Base-by-base conservation (phyloP, 2,113 vertebrate species). In the Sardina pilchardus region DNA sequence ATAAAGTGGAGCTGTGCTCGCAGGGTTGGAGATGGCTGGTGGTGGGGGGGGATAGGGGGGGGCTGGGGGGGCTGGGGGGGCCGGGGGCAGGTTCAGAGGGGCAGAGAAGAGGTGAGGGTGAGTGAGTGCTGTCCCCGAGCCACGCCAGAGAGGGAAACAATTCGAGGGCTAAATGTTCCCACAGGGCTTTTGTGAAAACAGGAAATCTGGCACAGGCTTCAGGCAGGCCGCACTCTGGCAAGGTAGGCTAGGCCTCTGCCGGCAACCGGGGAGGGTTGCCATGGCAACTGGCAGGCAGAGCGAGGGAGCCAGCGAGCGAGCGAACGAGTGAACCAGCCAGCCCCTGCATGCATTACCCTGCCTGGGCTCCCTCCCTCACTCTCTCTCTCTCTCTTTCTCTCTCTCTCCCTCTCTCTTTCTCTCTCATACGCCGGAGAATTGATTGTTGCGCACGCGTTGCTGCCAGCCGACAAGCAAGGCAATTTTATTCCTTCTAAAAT, bases 141-240 rank as follows among this genome's bases (percentile, higher is more conserved):
- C 71, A 81, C 63, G 71, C 86, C 67, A 85, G 83, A 87, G 50
- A 86, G 86, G 87, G 83, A 87, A 80, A 89, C 82, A 87, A 88
- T 88, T 81, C 47, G 85, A 80, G 85, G 86, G 81, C 88, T 88
- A 89, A 90, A 87, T 67, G 75, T 86, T 88, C 88, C 89, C 90
- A 90, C 84, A 89, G 91, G 88, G 89, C 85, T 87, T 91, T 88
- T 88, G 87, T 87, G 84, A 86, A 87, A 90, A 90, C 86, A 88
- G 91, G 87, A 92, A 90, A 89, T 88, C 88, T 91, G 91, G 89
- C 89, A 83, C 84, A 53, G 86, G 88, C 86, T 89, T 81, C 82
- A 87, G 86, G 85, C 88, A 7, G 63, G 48, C 84, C 84, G 39
- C 39, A 87, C 14, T 56, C 87, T 86, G 90, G 88, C 81, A 84